Evolutionary conservation across 2,797 vertebrate species (phyloP), one percentile per base, ranked within the genome.

Genomic region (Pseudochirops cupreus): DNA sequence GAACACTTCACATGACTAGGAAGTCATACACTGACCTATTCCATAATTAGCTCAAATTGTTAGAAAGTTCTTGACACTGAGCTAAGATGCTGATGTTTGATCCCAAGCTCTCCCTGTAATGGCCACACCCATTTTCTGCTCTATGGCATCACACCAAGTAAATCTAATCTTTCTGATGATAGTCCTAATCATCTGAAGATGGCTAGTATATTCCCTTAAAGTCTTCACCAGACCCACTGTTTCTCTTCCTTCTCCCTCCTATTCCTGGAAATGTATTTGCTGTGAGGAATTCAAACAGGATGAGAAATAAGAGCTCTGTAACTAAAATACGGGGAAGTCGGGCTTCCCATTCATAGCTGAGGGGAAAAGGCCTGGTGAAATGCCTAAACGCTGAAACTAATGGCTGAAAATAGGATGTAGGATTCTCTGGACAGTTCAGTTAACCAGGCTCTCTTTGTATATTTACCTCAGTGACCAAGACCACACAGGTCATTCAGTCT

Each of bases 201-300:
- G 5, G 14, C 16, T n/a, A 16, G n/a, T 14, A 67, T n/a, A 3
- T n/a, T 33, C 62, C 31, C 33, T 67, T 62, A 59, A 59, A 74
- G 16, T 39, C 62, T 74, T 67, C n/a, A 26, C 50, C 14, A 56
- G 89, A 55, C 50, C 10, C 12, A 33, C 33, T 91, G 55, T 59
- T 82, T 91, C 56, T 92, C 58, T 96, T 56, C 90, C 55, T 92
- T 93, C 52, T 90, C 59, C 29, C 3, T 94, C 58, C 33, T 28
- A 4, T 39, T 54, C 91, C 74, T 50, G 21, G 50, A 56, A 58
- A 87, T 82, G 74, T 91, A 82, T 62, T 26, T 56, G 91, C 13
- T 89, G 9, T 21, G 1, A 50, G 0, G 74, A 6, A 4, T 24
- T 91, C 94, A 92, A 92, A n/a, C 52, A 74, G 10, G 28, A 55